Base-by-base conservation (phyloP, 2,113 vertebrate species). In the Otocyon megalotis region DNA sequence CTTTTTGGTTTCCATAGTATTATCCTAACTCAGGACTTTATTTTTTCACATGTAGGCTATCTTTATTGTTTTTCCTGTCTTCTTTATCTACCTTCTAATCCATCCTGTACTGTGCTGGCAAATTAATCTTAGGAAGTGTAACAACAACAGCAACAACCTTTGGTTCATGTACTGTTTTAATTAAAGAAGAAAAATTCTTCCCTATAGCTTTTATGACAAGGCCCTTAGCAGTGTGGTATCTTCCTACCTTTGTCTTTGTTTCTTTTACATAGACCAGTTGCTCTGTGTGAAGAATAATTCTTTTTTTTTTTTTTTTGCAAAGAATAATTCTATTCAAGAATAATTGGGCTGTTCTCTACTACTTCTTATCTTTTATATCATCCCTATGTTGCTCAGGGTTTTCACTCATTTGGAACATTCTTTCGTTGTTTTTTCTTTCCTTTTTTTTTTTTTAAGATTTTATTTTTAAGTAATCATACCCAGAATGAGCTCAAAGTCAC, bases 41-140 rank as follows among this genome's bases (percentile, higher is more conserved):
- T 93, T 63, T 85, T 35, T 60, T 37, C 67, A 22, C 48, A n/a
- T 12, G 16, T 65, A 60, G 0, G 22, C n/a, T 71, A 17, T 76
- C 50, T 71, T 88, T 24, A 86, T 14, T 86, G 32, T 53, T 72
- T 30, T 69, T 4, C 2, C 13, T 79, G 43, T n/a, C 19, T 88
- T 37, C 62, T 82, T 24, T 74, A 30, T 77, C 50, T 54, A 4
- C 43, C 15, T 81, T 81, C 37, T 93, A 50, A 37, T 77, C 30
- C 58, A 74, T 81, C 56, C 71, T 60, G 3, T 85, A 43, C 56
- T 60, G 28, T 79, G 28, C 69, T 90, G 48, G 85, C 53, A 53
- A 53, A 74, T 77, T 80, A 85, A 67, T 94, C 30, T 74, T 48
- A 86, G 56, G 56, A 89, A 58, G 37, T 54, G 82, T 94, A 65